Evolutionary conservation across 2,888 invertebrate species (phyloP), one percentile per base, ranked within the genome.

Genomic region (Drosophila putrida): DNA sequence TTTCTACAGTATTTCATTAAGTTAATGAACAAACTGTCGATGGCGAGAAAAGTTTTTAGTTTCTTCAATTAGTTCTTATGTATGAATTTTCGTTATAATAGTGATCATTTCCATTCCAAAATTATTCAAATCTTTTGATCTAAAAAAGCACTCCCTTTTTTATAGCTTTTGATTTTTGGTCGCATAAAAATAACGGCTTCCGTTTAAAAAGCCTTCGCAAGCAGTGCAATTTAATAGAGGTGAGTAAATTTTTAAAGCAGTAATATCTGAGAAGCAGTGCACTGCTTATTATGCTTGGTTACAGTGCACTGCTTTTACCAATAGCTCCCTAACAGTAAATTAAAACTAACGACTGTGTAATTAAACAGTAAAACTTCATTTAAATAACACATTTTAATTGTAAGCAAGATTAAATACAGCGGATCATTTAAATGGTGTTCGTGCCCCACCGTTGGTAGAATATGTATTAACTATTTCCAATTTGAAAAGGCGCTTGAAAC

Each of bases 261-360:
- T 44, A 25, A 10, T 11, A 1, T 5, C 11, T 15, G 13, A 8
- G 1, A 39, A 47, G 71, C 63, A 62, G 71, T 53, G 33, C 20
- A 44, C 15, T 41, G 49, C 46, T 47, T 47, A 0, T 15, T 35
- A 13, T 58, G 31, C 27, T 38, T 4, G 1, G 1, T 13, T 27
- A 1, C 10, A 10, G 13, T 9, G 0, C 2, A 38, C 11, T 15
- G 36, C 31, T 51, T 36, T 28, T 0, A 4, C 33, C 33, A 50
- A 20, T 51, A 4, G 0, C 33, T n/a, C 15, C 49, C 11, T 46
- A 66, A 72, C 67, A 61, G 15, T 58, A 6, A 38, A n/a, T 28
- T 20, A 20, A 20, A 20, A 20, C 20, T 20, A 20, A 20, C 1
- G 3, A 20, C 20, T 20, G 20, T 20, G 2, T 20, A 20, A 20